phyloP scores from a whole-genome alignment of 2,113 vertebrate genomes.

The Gallinago media region DNA sequence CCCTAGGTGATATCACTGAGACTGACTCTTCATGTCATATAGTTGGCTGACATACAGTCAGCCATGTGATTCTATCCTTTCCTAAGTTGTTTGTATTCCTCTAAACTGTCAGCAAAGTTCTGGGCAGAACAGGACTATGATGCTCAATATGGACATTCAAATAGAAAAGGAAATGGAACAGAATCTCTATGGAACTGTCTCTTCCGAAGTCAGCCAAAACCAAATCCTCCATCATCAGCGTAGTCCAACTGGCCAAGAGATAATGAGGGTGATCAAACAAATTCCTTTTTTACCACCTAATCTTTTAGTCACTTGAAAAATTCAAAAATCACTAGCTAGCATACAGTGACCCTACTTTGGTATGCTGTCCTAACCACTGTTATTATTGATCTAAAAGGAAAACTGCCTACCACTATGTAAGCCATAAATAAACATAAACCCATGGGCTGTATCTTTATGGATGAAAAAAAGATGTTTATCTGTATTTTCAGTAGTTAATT shows the following conservation, averaged over 20 bases:
- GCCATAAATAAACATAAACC: background rate
- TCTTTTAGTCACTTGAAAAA: background rate
- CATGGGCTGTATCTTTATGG: accelerated
- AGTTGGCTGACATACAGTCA: background rate
- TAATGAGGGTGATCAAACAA: accelerated
- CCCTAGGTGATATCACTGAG: too few relatives aligned
- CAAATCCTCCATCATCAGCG: background rate
- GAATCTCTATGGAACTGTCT: background rate
- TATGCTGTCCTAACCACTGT: background rate
- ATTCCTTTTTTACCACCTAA: background rate
- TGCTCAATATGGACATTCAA: background rate
- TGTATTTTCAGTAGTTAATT: background rate
- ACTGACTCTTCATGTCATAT: background rate
- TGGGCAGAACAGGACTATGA: background rate
- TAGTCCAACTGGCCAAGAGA: background rate
- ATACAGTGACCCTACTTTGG: background rate
- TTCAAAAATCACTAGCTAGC: background rate
- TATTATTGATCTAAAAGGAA: background rate
- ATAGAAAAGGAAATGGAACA: background rate
- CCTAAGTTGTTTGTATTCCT: background rate
- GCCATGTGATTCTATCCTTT: background rate
- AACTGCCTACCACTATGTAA: background rate
- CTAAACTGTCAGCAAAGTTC: background rate
- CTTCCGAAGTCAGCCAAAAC: background rate
- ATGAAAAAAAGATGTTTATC: background rate